Percentiles rank a stretch among this genome's conserved stretches.
Evolutionary conservation across 2,888 invertebrate genomes (phyloP).

Genomic region (Hermaeophaga mercurialis): DNA sequence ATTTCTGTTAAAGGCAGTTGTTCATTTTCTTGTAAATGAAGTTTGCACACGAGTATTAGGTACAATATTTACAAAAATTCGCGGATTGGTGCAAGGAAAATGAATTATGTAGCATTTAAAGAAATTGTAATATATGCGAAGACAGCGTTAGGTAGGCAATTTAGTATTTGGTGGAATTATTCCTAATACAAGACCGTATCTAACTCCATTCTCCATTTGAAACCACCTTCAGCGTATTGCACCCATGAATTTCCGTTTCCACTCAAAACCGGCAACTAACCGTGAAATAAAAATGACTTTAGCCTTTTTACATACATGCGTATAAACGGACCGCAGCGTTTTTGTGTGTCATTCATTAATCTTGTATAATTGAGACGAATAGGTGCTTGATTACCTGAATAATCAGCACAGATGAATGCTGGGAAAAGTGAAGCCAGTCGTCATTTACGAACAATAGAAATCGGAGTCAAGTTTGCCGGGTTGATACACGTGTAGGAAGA

Average conservation of each 20-base stretch:
- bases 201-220: too few species aligned
- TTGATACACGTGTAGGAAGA: background rate
- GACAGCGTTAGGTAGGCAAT: too few species aligned
- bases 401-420: conserved; percentile 18
- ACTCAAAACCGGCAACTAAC: conserved; percentile 25
- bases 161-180: background rate
- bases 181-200: too few species aligned
- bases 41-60: too few species aligned
- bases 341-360: conserved; percentile 25
- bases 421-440: conserved; percentile 12
- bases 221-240: conserved; percentile 17
- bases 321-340: conserved; percentile 18
- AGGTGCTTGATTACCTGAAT: conserved; percentile 15
- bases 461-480: conserved; percentile 1
- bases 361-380: conserved; percentile 26
- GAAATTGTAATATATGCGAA: too few species aligned
- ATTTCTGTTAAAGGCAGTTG: too few species aligned
- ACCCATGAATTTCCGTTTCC: conserved; percentile 26
- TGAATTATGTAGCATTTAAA: too few species aligned
- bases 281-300: conserved; percentile 28
- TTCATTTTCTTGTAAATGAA: too few species aligned
- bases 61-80: too few species aligned
- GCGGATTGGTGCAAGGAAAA: too few species aligned
- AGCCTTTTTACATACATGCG: conserved; percentile 29
- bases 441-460: conserved; percentile 15